These are phyloP conservation scores for Istiophorus platypterus DNA, from an alignment of 2,113 vertebrate species.

Conservation along the genomic window DNA sequence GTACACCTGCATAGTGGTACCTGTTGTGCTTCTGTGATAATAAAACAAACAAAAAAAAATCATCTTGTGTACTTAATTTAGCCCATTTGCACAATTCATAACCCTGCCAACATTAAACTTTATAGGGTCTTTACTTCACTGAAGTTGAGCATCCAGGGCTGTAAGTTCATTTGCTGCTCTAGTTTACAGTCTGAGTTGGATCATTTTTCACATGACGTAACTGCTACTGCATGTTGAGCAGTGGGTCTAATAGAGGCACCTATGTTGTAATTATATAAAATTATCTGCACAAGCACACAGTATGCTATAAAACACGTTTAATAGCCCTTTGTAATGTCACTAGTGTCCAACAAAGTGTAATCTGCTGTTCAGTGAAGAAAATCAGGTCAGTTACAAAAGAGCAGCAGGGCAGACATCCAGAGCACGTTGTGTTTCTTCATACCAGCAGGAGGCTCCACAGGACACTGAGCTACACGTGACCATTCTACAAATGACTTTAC, in stretches of 20 bases:
- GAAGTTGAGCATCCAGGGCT: neutral
- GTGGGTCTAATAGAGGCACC: neutral
- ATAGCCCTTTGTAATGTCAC: neutral
- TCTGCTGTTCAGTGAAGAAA: neutral
- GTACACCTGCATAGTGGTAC: conserved; percentile 84
- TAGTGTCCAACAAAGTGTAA: neutral
- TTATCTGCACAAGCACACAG: neutral
- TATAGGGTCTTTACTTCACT: neutral
- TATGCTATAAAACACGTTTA: neutral
- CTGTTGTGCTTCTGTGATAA: conserved; percentile 86
- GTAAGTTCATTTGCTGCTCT: neutral
- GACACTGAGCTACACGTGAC: neutral
- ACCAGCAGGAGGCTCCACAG: conserved; percentile 62
- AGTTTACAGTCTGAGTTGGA: neutral
- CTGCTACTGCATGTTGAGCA: neutral
- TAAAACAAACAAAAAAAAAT: conserved; percentile 71
- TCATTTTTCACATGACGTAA: neutral
- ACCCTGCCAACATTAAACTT: neutral
- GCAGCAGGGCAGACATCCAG: conserved; percentile 22
- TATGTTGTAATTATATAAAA: neutral
- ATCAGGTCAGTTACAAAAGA: conserved; percentile 46
- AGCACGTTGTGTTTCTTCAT: neutral
- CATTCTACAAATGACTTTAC: neutral
- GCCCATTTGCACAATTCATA: neutral
- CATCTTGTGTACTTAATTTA: neutral